Evolutionary conservation across 2,797 vertebrate species (phyloP), one percentile per base, ranked within the genome.

Genomic region (Pseudomugil tenellus): DNA sequence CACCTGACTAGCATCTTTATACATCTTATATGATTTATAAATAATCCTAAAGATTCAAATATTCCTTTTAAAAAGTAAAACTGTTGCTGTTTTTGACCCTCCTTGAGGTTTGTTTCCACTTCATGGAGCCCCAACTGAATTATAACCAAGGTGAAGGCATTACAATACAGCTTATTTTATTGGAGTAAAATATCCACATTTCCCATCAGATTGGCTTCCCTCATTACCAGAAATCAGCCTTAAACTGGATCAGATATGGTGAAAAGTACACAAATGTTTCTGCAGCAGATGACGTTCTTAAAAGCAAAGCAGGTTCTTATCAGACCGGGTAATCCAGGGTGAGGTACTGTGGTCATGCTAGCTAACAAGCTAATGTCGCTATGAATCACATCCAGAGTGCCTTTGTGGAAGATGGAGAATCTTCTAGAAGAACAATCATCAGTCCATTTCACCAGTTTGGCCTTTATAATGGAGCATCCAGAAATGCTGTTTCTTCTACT

Each of bases 281-380:
- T 48, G n/a, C 10, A 48, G 43, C 9, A 21, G 19, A 6, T 23
- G 2, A 48, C 21, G 43, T 48, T n/a, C 43, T 9, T 41, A 41
- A 41, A 41, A 41, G 16, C 43, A 48, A 48, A 11, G n/a, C 9
- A 11, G 3, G 3, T 39, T 52, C 7, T 34, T 28, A 17, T 0
- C 61, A 63, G 52, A 63, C 35, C 21, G 23, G 53, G 32, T 35
- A 53, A 16, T 53, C n/a, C 13, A 17, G 34, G 23, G n/a, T 29
- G 4, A 54, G 54, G 34, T 1, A 0, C 26, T 0, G 39, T 54
- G 12, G 4, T 0, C 10, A 13, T 0, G 53, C 12, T 28, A 39
- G 37, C 32, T 9, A 53, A 21, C 19, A 39, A 21, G n/a, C 51
- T 26, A 63, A 54, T 14, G 0, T 7, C 0, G n/a, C 35, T 13